A percentile compares a stretch with the other conserved stretches of the same genome.
These are phyloP conservation scores for Didymodactylos carnosus DNA, from an alignment of 2,888 invertebrate species.

Conservation along the genomic window DNA sequence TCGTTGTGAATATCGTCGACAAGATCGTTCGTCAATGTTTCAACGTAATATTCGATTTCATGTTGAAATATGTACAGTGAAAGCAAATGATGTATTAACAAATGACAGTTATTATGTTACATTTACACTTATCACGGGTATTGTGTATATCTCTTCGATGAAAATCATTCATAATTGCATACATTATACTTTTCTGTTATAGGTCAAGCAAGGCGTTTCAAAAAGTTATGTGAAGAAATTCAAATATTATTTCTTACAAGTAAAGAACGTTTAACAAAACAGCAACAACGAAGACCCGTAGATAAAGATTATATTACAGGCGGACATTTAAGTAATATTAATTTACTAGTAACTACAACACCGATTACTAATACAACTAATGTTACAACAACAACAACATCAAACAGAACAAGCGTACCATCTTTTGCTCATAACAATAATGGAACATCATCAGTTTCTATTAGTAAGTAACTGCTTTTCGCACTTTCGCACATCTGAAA, in stretches of 20 bases:
- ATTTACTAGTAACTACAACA: too few relatives aligned
- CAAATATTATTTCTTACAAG: conserved; percentile 40
- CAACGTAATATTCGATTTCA: conserved; percentile 86
- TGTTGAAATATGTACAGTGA: conserved; percentile 31
- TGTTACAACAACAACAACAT: background rate
- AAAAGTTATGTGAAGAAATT: conserved; percentile 84
- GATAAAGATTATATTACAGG: background rate
- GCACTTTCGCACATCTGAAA: background rate
- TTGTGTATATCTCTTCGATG: conserved; percentile 19
- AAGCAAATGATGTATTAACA: background rate
- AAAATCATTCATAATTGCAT: background rate
- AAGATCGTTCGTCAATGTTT: conserved; percentile 77
- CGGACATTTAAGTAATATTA: too few relatives aligned
- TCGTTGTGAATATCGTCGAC: conserved; percentile 80
- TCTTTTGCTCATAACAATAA: background rate
- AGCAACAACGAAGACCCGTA: background rate
- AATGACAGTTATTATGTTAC: conserved; percentile 60
- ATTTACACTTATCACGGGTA: conserved; percentile 76
- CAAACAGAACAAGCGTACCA: background rate
- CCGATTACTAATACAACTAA: background rate
- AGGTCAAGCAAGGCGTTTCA: conserved; percentile 82
- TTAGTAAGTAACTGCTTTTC: background rate
- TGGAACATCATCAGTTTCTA: background rate
- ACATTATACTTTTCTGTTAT: conserved; percentile 15
- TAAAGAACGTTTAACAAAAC: background rate